Percentiles rank a stretch among this genome's conserved stretches.
These are phyloP conservation scores for Cynocephalus volans DNA, from an alignment of 2,113 vertebrate genomes.

Conservation along the genomic window DNA sequence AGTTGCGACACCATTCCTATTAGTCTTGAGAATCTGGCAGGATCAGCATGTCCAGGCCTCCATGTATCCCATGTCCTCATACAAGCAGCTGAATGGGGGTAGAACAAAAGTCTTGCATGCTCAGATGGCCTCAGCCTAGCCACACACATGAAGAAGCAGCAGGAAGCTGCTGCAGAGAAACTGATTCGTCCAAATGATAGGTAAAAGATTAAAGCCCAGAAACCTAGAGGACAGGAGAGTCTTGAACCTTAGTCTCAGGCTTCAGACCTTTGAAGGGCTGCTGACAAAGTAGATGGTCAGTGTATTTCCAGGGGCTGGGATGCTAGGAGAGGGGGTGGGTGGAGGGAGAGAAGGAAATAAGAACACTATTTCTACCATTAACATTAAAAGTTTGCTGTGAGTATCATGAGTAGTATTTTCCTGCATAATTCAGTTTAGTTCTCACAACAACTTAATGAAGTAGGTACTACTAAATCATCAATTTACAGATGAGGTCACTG, in stretches of 20 bases:
- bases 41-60: neutral
- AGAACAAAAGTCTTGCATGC: neutral
- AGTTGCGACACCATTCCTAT: neutral
- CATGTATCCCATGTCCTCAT: neutral
- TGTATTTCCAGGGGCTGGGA: neutral
- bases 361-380: neutral
- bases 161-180: neutral
- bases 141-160: neutral
- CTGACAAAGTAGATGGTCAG: neutral
- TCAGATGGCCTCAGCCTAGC: neutral
- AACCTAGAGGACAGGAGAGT: neutral
- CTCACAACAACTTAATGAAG: neutral
- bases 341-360: neutral
- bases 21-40: neutral
- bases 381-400: constrained; percentile 1
- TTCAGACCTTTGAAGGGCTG: neutral
- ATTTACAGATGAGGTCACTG: constrained; percentile 2
- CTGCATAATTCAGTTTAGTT: constrained; percentile 29
- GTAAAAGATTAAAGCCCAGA: constrained; percentile 31
- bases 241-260: neutral
- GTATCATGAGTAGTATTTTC: neutral
- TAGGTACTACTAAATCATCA: neutral
- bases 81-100: neutral
- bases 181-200: neutral
- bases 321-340: no score